Evolutionary conservation across 2,888 invertebrate species (phyloP).

Genomic region (Sceliomorpha sp.): DNA sequence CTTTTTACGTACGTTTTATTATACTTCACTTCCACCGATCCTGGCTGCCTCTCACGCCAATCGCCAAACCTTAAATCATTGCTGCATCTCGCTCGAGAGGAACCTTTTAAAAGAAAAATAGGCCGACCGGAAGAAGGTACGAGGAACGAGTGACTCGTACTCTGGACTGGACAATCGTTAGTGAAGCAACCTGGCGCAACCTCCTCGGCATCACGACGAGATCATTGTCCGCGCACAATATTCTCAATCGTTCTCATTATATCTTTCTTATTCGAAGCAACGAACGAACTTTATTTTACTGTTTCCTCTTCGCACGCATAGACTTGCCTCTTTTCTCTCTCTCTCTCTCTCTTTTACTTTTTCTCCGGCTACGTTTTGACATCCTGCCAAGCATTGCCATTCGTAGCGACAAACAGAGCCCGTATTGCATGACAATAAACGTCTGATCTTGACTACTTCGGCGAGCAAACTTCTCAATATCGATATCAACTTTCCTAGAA

Average conservation of each 20-base stretch:
- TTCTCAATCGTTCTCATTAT: too few species aligned
- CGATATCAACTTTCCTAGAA: too few species aligned
- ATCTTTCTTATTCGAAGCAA: too few species aligned
- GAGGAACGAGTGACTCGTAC: neutral
- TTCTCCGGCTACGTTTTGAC: conserved; percentile 1
- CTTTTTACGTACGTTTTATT: too few species aligned
- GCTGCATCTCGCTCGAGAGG: conserved; percentile 53
- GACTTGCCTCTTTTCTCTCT: conserved; percentile 15
- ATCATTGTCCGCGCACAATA: too few species aligned
- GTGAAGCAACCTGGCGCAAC: too few species aligned
- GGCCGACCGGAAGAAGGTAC: neutral
- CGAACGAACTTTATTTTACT: neutral
- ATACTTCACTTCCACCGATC: conserved; percentile 29
- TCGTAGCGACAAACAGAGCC: neutral
- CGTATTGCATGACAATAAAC: neutral
- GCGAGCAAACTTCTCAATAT: neutral
- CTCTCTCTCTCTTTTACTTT: conserved; percentile 14
- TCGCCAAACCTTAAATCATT: conserved; percentile 56
- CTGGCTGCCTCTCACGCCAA: conserved; percentile 55
- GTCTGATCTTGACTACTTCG: neutral
- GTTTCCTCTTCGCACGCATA: conserved; percentile 14
- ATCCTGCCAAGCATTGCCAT: neutral
- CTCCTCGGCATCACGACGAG: too few species aligned
- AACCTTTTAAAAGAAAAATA: conserved; percentile 11
- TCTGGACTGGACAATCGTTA: neutral